Conservation (phyloP, 2,888 invertebrate genomes). For the Notodonta dromedarius region DNA sequence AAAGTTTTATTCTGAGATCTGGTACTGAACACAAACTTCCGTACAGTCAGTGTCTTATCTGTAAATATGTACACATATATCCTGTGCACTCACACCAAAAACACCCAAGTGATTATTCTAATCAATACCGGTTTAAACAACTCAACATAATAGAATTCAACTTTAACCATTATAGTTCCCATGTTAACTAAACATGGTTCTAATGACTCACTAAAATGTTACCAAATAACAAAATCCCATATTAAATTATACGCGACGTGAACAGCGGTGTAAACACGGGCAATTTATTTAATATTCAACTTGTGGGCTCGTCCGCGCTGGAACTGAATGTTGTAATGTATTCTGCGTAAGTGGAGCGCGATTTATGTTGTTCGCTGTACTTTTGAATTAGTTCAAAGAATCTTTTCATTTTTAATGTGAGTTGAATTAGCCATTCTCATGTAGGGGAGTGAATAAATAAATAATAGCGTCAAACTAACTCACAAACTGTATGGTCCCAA, state of each 20-base stretch:
- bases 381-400: not conserved
- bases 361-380: not conserved
- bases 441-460: too few species aligned
- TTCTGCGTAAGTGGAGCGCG: not conserved
- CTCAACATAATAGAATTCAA: not conserved
- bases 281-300: conserved; percentile 40
- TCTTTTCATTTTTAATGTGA: not conserved
- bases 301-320: not conserved
- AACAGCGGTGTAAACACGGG: conserved; percentile 36
- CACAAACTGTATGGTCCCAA: too few species aligned
- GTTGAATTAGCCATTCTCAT: too few species aligned
- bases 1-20: too few species aligned
- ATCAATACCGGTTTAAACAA: too few species aligned
- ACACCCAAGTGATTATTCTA: too few species aligned
- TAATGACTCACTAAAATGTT: not conserved
- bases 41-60: too few species aligned
- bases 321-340: not conserved
- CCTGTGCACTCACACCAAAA: too few species aligned
- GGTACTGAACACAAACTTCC: too few species aligned
- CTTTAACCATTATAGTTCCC: not conserved
- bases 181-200: not conserved
- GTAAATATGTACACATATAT: too few species aligned
- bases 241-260: conserved; percentile 41
- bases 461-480: too few species aligned
- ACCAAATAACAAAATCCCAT: conserved; percentile 18